A percentile compares a stretch with the other conserved stretches of the same genome.
These are phyloP conservation scores for Phoxinus phoxinus DNA, from an alignment of 2,113 vertebrate genomes.

Conservation along the genomic window DNA sequence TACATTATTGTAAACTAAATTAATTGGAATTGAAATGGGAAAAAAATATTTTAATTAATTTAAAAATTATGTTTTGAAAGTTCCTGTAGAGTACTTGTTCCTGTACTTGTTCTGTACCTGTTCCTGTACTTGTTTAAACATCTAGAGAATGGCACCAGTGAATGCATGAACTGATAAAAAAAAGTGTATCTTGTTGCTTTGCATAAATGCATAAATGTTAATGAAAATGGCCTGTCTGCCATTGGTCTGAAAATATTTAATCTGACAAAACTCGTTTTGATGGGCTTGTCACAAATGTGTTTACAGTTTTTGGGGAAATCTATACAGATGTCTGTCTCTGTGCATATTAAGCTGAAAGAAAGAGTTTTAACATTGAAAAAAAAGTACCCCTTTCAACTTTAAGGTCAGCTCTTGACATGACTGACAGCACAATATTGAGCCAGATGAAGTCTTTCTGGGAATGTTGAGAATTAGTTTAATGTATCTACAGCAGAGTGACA, in stretches of 20 bases:
- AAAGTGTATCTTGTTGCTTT: background rate
- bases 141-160: background rate
- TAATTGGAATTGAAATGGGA: background rate
- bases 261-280: background rate
- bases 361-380: background rate
- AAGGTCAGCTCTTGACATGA: background rate
- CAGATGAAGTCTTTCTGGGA: background rate
- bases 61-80: background rate
- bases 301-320: background rate
- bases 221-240: background rate
- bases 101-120: no score
- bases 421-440: background rate
- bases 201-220: background rate
- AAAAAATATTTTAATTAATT: no score
- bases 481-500: constrained; percentile 8
- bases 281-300: background rate
- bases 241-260: no score
- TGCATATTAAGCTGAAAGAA: background rate
- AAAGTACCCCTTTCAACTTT: background rate
- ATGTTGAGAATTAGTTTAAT: constrained; percentile 5
- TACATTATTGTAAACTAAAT: background rate
- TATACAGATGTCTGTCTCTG: background rate
- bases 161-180: background rate
- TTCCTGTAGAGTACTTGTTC: background rate
- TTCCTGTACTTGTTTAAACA: background rate